A percentile compares a stretch with the other conserved stretches of the same genome.
Evolutionary conservation across 2,113 vertebrate species (phyloP).

Genomic region (Myotis brandtii): DNA sequence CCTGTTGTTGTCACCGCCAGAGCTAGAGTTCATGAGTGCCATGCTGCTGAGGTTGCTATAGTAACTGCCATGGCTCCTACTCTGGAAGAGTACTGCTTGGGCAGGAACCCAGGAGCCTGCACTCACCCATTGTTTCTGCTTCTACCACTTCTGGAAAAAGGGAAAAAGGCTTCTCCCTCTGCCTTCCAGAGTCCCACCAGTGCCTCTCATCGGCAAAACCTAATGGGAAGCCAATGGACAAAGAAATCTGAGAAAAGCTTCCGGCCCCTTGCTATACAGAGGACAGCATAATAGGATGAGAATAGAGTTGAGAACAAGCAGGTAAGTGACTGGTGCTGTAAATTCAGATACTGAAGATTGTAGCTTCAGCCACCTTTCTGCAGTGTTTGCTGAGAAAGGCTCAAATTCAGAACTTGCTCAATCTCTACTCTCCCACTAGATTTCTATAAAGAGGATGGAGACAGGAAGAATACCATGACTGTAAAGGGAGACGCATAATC

Average conservation of each 20-base stretch:
- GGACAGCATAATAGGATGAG: not conserved
- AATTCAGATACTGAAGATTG: not conserved
- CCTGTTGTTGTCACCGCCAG: not conserved
- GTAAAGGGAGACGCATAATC: not conserved
- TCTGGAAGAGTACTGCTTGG: not conserved
- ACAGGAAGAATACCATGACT: not conserved
- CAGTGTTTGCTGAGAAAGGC: not conserved
- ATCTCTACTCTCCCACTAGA: not conserved
- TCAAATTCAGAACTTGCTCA: not conserved
- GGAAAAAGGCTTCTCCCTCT: not conserved
- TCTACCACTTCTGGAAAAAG: not conserved
- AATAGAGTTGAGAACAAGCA: not conserved
- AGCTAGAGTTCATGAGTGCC: not conserved
- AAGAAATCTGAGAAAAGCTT: conserved; percentile 15
- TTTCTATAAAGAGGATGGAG: not conserved
- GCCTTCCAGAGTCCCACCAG: not conserved
- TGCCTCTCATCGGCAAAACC: not conserved
- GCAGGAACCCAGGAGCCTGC: not conserved
- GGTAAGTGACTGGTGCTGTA: not conserved
- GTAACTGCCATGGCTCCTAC: not conserved
- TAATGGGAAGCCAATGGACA: not conserved
- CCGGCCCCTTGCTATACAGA: not conserved
- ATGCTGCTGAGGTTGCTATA: not conserved
- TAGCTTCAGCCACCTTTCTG: not conserved
- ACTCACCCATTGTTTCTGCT: not conserved